Base-by-base conservation (phyloP, 2,888 invertebrate genomes). In the Lepeophtheirus nordmannii region DNA sequence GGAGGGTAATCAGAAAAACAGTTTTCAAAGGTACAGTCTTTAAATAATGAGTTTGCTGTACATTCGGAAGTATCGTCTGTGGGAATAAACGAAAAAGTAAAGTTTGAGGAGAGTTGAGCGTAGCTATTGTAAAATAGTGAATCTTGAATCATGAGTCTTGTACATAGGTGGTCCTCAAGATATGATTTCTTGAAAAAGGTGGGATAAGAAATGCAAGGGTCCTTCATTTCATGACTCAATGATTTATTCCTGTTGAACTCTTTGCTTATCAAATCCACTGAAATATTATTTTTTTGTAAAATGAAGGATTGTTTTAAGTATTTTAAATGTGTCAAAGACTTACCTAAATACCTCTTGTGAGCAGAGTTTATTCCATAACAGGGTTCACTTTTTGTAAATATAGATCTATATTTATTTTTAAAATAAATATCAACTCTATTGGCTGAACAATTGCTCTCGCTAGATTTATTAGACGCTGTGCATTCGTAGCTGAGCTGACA, bases 401-500 rank as follows among this genome's bases (percentile, higher is more conserved):
- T 46, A 3, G 14, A 5, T 46, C 17, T 46, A 46, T 5, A n/a
- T 46, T 46, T 14, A 46, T 46, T 46, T 5, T 46, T 5, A 46
- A 46, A 46, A 46, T 46, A 17, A 17, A 46, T 46, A 17, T 14
- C n/a, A 1, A 46, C 5, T n/a, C 3, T 17, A 8, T 46, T 46
- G 14, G 3, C 5, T n/a, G 53, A n/a, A 8, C 53, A 46, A 17
- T 14, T 46, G 53, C 53, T 8, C 53, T 46, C 17, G n/a, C 8
- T 14, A n/a, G 53, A 5, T 14, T 41, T 14, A 41, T 41, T 41
- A 14, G 14, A 41, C 11, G 11, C 11, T 14, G n/a, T 14, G 8
- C 53, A 46, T 46, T 46, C 53, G 8, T 46, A 46, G 53, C 53
- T 46, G 53, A 46, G 14, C 53, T 46, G 53, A 46, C 53, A 46